Evolutionary conservation across 1,140 invertebrate genomes (phyloP).

Genomic region (Drosophila varians): DNA sequence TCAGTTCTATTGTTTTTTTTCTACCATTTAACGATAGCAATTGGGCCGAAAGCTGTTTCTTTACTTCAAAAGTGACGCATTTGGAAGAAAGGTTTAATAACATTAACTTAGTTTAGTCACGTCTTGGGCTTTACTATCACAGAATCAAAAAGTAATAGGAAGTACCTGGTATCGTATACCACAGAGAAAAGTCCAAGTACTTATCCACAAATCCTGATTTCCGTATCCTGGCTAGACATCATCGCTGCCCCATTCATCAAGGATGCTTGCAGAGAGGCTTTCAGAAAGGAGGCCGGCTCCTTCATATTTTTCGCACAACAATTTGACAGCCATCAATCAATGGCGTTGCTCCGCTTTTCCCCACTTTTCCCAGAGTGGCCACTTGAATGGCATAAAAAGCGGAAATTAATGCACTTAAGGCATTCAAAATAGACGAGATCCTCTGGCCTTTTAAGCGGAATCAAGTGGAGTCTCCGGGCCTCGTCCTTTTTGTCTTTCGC

Average conservation of each 20-base stretch:
- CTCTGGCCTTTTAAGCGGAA: conserved; percentile 16
- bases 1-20: not conserved
- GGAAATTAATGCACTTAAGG: conserved; percentile 78
- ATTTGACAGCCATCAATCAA: conserved; percentile 68
- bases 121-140: too few species aligned
- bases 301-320: conserved; percentile 53
- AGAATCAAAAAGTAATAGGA: too few species aligned
- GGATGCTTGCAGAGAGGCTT: not conserved
- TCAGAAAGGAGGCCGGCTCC: conserved; percentile 3
- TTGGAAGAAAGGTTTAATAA: too few species aligned
- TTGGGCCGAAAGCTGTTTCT: conserved; percentile 7
- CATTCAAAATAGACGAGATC: conserved; percentile 51
- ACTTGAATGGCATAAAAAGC: conserved; percentile 70
- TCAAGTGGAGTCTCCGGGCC: conserved; percentile 9
- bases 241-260: conserved; percentile 4
- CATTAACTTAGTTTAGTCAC: too few species aligned
- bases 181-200: too few species aligned
- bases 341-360: conserved; percentile 2
- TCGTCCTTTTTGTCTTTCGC: conserved; percentile 17
- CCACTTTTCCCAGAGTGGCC: conserved; percentile 41
- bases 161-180: not conserved
- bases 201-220: too few species aligned
- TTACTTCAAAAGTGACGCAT: not conserved
- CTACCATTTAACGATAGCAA: not conserved
- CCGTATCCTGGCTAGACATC: too few species aligned